Evolutionary conservation across 2,113 vertebrate genomes (phyloP).

Genomic region (Atrichornis clamosus): DNA sequence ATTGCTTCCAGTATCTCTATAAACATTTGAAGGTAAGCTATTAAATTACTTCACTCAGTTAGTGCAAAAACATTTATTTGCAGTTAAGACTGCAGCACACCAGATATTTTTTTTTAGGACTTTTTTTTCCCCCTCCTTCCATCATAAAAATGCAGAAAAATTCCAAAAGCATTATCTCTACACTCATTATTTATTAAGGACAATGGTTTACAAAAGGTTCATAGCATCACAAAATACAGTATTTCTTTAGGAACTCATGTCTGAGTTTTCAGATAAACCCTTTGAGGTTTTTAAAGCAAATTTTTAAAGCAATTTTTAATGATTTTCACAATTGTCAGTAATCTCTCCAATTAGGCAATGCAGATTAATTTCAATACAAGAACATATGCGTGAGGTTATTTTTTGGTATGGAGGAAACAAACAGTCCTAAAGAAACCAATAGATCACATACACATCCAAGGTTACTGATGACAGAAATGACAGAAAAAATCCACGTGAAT

Average conservation of each 20-base stretch:
- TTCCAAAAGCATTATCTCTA: neutral
- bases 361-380: neutral
- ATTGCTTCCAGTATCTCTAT: neutral
- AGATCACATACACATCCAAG: neutral
- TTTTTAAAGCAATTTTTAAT: neutral
- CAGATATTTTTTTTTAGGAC: neutral
- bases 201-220: neutral
- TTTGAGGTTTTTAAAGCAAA: neutral
- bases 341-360: neutral
- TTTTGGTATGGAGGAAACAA: neutral
- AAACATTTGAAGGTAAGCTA: neutral
- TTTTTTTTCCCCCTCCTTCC: neutral
- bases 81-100: neutral
- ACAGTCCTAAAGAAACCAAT: neutral
- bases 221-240: neutral
- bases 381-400: accelerated
- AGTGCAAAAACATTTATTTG: neutral
- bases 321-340: neutral
- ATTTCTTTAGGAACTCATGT: neutral
- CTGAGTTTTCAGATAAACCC: neutral
- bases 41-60: neutral
- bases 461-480: neutral
- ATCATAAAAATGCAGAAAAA: neutral
- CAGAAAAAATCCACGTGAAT: neutral
- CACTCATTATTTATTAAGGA: neutral